Evolutionary conservation across 2,113 vertebrate genomes (phyloP).

Genomic region (Apteryx mantelli): DNA sequence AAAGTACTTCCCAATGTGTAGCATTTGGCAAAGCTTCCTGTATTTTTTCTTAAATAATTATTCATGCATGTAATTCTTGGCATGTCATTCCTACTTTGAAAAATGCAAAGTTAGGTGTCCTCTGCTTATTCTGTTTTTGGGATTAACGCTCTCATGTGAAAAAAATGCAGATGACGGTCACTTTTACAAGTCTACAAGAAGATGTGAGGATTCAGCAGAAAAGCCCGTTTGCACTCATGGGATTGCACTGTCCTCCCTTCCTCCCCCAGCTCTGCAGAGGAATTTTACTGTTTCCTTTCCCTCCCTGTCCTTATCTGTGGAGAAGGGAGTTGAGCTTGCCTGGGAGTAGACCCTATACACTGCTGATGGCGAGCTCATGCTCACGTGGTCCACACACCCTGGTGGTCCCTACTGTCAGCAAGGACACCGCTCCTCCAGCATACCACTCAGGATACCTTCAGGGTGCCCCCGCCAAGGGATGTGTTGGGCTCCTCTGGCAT

Average conservation of each 20-base stretch:
- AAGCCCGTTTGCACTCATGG: neutral
- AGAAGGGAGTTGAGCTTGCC: neutral
- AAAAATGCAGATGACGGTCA: neutral
- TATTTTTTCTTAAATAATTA: slow-evolving; percentile 43
- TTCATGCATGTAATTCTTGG: slow-evolving; percentile 36
- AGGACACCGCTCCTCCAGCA: fast-evolving
- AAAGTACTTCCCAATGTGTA: slow-evolving; percentile 44
- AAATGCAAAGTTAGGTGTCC: slow-evolving; percentile 37
- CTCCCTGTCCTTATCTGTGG: fast-evolving
- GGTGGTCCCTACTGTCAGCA: neutral
- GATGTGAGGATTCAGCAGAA: neutral
- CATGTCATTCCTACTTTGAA: slow-evolving; percentile 3
- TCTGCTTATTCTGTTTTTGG: slow-evolving; percentile 27
- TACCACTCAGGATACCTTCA: neutral
- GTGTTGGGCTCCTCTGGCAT: fast-evolving
- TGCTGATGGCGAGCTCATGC: neutral
- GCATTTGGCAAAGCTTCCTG: slow-evolving; percentile 36
- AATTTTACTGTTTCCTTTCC: neutral
- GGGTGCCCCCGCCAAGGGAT: neutral
- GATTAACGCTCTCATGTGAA: slow-evolving; percentile 5
- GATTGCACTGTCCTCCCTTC: neutral
- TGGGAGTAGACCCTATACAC: neutral
- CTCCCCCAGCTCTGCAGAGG: neutral
- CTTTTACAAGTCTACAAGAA: neutral
- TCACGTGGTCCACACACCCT: neutral